phyloP scores from a whole-genome alignment of 2,888 invertebrate genomes.

The Stomorhina lunata region DNA sequence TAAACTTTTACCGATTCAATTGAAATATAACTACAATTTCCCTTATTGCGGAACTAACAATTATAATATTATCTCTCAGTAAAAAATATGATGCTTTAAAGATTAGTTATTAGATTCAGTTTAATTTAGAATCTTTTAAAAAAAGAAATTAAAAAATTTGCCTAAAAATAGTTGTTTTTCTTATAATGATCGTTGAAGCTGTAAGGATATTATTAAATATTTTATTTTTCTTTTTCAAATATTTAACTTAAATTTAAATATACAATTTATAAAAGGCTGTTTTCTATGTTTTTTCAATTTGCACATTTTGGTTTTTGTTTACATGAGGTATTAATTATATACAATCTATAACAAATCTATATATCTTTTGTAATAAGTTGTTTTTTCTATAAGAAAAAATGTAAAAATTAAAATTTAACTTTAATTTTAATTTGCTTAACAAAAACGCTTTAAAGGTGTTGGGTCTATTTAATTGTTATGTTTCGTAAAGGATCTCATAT shows the following conservation, averaged over 20 bases:
- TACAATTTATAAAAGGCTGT: slow-evolving; percentile 43
- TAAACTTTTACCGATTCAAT: neutral
- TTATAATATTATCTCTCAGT: neutral
- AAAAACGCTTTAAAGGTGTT: neutral
- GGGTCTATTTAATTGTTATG: neutral
- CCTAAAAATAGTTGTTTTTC: neutral
- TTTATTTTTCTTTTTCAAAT: neutral
- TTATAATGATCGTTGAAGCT: slow-evolving; percentile 34
- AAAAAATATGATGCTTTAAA: neutral
- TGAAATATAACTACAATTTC: neutral
- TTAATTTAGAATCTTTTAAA: neutral
- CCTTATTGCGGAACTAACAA: neutral
- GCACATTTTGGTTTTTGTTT: slow-evolving; percentile 62
- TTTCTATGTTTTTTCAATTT: slow-evolving; percentile 36
- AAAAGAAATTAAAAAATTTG: neutral
- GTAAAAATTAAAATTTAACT: slow-evolving; percentile 12
- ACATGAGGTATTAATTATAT: slow-evolving; percentile 59
- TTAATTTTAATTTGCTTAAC: slow-evolving; percentile 21
- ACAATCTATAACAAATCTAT: slow-evolving; percentile 54
- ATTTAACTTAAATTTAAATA: slow-evolving; percentile 21
- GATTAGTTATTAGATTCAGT: neutral
- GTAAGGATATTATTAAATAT: slow-evolving; percentile 14
- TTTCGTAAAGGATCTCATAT: neutral
- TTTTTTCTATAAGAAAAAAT: slow-evolving; percentile 61
- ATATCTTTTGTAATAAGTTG: neutral